These are phyloP conservation scores for Atta colombica DNA, from an alignment of 1,140 invertebrate species.

Conservation along the genomic window DNA sequence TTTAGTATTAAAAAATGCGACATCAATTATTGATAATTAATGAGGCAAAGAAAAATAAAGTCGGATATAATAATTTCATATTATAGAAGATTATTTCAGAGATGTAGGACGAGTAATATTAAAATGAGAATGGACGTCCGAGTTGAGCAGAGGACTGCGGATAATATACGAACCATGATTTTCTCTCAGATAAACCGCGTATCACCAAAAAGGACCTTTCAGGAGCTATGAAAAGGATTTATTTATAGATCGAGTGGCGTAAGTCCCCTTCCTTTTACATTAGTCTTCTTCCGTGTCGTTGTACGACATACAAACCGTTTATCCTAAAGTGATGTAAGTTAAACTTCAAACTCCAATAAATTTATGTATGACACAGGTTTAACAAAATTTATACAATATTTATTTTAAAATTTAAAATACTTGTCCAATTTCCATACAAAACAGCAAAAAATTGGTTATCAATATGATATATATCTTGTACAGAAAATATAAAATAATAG, in stretches of 20 bases:
- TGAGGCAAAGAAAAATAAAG: background rate
- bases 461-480: background rate
- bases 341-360: constrained; percentile 27
- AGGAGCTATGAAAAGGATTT: constrained; percentile 40
- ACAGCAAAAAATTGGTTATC: background rate
- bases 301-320: background rate
- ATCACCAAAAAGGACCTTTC: constrained; percentile 42
- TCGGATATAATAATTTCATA: background rate
- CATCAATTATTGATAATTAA: background rate
- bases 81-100: constrained; percentile 26
- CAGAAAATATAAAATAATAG: background rate
- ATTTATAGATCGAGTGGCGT: constrained; percentile 43
- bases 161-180: constrained; percentile 47
- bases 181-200: constrained; percentile 28
- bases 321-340: constrained; percentile 14
- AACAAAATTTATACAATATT: background rate
- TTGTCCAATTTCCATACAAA: background rate
- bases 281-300: constrained; percentile 40
- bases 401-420: background rate
- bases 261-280: constrained; percentile 24
- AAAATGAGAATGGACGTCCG: constrained; percentile 38
- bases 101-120: constrained; percentile 24
- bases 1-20: background rate
- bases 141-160: constrained; percentile 11
- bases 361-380: background rate